Conservation (phyloP, 1,140 invertebrate genomes). For the Araneus ventricosus region DNA sequence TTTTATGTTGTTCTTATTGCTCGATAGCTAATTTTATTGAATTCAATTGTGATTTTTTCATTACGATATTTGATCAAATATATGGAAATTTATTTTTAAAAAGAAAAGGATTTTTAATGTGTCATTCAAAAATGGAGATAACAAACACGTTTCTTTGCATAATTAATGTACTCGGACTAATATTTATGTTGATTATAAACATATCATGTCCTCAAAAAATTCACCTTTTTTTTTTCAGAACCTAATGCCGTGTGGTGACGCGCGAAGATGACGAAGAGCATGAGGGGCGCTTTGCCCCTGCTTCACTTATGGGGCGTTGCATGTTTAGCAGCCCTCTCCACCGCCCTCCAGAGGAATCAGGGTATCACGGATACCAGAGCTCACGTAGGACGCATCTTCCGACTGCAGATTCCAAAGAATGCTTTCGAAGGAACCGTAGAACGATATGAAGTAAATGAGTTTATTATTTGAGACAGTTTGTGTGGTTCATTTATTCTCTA, state of each 20-base stretch:
- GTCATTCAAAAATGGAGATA: too few relatives aligned
- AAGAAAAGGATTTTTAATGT: too few relatives aligned
- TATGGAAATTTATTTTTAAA: too few relatives aligned
- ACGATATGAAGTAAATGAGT: constrained; percentile 80
- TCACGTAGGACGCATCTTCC: constrained; percentile 81
- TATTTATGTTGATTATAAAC: too few relatives aligned
- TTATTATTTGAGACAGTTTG: background rate
- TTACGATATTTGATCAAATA: too few relatives aligned
- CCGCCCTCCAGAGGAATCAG: constrained; percentile 78
- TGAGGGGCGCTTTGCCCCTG: constrained; percentile 60
- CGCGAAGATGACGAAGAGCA: constrained; percentile 62
- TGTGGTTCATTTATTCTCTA: too few relatives aligned
- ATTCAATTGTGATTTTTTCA: too few relatives aligned
- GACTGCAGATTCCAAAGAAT: constrained; percentile 80
- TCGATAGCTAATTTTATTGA: too few relatives aligned
- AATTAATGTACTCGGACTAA: too few relatives aligned
- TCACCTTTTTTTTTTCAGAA: constrained; percentile 5
- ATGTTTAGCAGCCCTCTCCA: background rate
- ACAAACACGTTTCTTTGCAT: too few relatives aligned
- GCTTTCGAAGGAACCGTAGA: constrained; percentile 80
- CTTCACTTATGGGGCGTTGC: constrained; percentile 11
- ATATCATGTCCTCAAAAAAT: background rate
- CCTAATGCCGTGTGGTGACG: constrained; percentile 53
- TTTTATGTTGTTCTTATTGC: too few relatives aligned
- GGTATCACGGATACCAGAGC: constrained; percentile 80